phyloP scores from a whole-genome alignment of 2,888 invertebrate species.

The Anarsia innoxiella region DNA sequence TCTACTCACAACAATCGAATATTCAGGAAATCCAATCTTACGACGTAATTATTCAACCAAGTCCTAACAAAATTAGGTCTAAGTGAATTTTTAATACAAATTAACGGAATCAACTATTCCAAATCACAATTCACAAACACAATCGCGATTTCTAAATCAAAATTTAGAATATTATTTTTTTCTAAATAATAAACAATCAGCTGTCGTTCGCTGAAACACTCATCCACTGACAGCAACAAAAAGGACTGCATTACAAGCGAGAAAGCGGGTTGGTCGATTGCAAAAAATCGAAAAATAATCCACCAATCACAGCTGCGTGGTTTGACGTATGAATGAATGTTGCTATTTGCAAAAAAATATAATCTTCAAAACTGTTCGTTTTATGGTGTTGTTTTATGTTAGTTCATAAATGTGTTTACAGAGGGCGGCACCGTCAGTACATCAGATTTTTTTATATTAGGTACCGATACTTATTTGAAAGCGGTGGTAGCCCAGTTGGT shows the following conservation, averaged over 20 bases:
- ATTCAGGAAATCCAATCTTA: slow-evolving; percentile 12
- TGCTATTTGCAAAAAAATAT: background rate
- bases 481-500: no score
- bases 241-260: slow-evolving; percentile 2
- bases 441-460: no score
- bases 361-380: slow-evolving; percentile 2
- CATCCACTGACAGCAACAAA: slow-evolving; percentile 12
- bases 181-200: slow-evolving; percentile 14
- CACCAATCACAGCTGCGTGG: slow-evolving; percentile 5
- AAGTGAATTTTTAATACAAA: slow-evolving; percentile 12
- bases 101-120: background rate
- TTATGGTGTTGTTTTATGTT: no score
- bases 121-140: slow-evolving; percentile 18
- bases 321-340: slow-evolving; percentile 6
- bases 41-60: slow-evolving; percentile 15
- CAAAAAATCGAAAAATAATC: slow-evolving; percentile 11
- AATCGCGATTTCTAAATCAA: slow-evolving; percentile 17
- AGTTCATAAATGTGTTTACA: no score
- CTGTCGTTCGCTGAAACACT: slow-evolving; percentile 10
- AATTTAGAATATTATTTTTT: slow-evolving; percentile 11
- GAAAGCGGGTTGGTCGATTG: slow-evolving; percentile 9
- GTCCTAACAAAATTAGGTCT: slow-evolving; percentile 11
- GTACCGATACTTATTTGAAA: no score
- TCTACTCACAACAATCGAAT: slow-evolving; percentile 5
- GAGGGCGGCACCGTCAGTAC: no score